Evolutionary conservation across 2,113 vertebrate species (phyloP).

Genomic region (Sceloporus tristichus): DNA sequence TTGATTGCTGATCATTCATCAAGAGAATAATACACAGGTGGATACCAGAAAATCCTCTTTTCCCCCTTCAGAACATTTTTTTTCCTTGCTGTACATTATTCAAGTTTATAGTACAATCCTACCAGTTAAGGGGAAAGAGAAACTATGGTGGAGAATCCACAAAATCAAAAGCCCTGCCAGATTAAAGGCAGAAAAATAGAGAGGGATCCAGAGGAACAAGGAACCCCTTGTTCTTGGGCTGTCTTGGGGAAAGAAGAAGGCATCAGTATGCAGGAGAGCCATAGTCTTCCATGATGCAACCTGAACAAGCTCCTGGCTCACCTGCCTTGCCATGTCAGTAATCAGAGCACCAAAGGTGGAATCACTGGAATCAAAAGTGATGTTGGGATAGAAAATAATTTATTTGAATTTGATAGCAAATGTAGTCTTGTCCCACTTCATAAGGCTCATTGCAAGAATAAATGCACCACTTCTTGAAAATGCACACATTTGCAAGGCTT

Average conservation of each 20-base stretch:
- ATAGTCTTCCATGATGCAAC: neutral
- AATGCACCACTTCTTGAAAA: too few relatives aligned
- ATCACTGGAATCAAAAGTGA: neutral
- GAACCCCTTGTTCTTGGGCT: too few relatives aligned
- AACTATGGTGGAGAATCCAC: neutral
- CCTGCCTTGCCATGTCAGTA: neutral
- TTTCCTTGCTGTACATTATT: neutral
- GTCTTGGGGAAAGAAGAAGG: too few relatives aligned
- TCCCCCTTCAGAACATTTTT: neutral
- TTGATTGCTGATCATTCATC: constrained; percentile 1
- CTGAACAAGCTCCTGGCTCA: neutral
- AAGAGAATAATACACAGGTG: neutral
- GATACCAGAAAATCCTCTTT: neutral
- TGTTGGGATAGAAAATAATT: too few relatives aligned
- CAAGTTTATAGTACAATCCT: neutral
- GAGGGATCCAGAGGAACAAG: neutral
- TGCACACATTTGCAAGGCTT: too few relatives aligned
- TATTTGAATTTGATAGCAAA: too few relatives aligned
- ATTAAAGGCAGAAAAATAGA: neutral
- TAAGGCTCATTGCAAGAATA: too few relatives aligned
- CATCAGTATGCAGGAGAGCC: too few relatives aligned
- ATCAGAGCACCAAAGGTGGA: neutral
- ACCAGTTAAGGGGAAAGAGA: neutral
- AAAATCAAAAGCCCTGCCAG: constrained; percentile 1
- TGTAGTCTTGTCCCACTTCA: too few relatives aligned